These are phyloP conservation scores for Drosophila nigromelanica DNA, from an alignment of 1,140 invertebrate genomes.

Conservation along the genomic window DNA sequence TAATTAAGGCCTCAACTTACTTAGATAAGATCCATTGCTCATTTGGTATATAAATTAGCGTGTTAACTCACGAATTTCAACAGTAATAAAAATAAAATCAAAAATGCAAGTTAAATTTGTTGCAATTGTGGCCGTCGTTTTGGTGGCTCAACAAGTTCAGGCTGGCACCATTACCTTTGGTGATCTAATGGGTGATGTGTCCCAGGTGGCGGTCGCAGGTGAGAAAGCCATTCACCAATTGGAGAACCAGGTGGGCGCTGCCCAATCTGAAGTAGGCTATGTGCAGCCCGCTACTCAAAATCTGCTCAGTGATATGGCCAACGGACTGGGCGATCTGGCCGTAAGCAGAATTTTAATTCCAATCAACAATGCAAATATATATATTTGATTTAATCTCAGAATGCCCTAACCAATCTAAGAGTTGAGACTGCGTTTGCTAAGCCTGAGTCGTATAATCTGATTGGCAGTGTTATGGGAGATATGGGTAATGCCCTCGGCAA, in stretches of 20 bases:
- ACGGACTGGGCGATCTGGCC: conserved; percentile 28
- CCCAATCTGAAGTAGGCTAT: conserved; percentile 2
- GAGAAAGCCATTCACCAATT: conserved; percentile 34
- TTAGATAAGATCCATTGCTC: conserved; percentile 29
- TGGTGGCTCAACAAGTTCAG: conserved; percentile 22
- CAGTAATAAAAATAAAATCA: conserved; percentile 36
- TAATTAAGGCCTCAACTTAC: neutral
- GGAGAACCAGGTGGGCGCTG: conserved; percentile 21
- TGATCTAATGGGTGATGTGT: conserved; percentile 30
- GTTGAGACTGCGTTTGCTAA: conserved; percentile 1
- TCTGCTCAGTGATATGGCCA: conserved; percentile 35
- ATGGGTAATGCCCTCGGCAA: conserved; percentile 3
- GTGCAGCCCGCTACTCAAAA: conserved; percentile 32
- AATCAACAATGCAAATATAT: neutral
- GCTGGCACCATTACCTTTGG: conserved; percentile 31
- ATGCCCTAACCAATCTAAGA: neutral
- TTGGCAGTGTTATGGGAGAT: conserved; percentile 10
- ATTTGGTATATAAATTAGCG: conserved; percentile 43
- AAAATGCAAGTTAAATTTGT: conserved; percentile 40
- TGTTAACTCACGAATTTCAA: neutral
- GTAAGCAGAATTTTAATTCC: neutral
- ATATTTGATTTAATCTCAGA: neutral
- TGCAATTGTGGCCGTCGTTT: conserved; percentile 10
- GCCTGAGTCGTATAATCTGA: neutral
- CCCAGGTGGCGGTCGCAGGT: conserved; percentile 40